Percentiles rank a stretch among this genome's conserved stretches.
Conservation (phyloP, 2,888 invertebrate genomes). For the Bursaphelenchus okinawaensis region DNA sequence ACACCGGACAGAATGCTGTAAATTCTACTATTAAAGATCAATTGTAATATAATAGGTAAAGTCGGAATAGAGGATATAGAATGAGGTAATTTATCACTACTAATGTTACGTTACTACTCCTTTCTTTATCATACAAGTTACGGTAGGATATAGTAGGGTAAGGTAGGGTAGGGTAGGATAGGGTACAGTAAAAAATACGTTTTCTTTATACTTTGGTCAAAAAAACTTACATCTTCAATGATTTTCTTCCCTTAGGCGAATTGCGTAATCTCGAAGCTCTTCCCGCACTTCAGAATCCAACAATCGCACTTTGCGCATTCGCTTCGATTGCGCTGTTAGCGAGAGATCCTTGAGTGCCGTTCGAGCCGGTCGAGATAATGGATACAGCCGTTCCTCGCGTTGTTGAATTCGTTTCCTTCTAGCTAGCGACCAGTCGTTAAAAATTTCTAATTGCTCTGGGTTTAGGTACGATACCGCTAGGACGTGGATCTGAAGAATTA, state of each 20-base stretch:
- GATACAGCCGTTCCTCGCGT: slow-evolving; percentile 10
- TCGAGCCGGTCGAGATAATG: slow-evolving; percentile 22
- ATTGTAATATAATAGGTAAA: too few relatives aligned
- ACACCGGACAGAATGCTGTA: too few relatives aligned
- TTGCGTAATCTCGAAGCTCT: slow-evolving; percentile 21
- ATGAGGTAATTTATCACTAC: too few relatives aligned
- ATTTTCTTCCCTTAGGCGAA: slow-evolving; percentile 13
- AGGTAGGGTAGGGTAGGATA: too few relatives aligned
- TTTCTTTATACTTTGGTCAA: too few relatives aligned
- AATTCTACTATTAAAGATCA: too few relatives aligned
- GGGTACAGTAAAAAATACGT: too few relatives aligned
- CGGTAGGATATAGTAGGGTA: too few relatives aligned
- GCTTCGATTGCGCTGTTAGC: slow-evolving; percentile 5
- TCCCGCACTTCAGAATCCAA: slow-evolving; percentile 13
- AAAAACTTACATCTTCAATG: too few relatives aligned
- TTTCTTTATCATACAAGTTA: too few relatives aligned
- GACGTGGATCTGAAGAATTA: slow-evolving; percentile 51
- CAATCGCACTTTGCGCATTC: background rate
- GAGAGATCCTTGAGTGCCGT: slow-evolving; percentile 24
- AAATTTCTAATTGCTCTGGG: slow-evolving; percentile 38
- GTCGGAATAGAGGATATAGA: too few relatives aligned
- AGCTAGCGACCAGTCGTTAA: slow-evolving; percentile 50
- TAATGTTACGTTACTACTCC: too few relatives aligned
- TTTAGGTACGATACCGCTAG: slow-evolving; percentile 51
- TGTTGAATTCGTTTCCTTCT: slow-evolving; percentile 21